Base-by-base conservation (phyloP, 2,888 invertebrate species). In the Cristatella mucedo region DNA sequence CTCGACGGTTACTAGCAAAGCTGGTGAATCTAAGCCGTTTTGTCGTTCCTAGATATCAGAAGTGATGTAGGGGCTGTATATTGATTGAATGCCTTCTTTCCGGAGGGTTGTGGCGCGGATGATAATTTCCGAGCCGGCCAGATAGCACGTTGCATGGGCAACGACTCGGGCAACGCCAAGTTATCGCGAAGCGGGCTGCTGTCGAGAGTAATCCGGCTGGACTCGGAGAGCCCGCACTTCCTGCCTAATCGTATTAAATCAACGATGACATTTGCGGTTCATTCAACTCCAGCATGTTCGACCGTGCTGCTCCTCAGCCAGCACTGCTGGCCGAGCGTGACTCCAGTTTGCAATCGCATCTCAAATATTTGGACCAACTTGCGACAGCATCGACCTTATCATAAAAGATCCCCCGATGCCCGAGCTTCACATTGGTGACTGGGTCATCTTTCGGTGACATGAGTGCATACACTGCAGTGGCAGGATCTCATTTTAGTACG, bases 181-280 rank as follows among this genome's bases (percentile, higher is more conserved):
- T 97, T 47, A 84, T 93, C 63, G 82, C 83, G 47, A 80, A 80
- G 55, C 73, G 81, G 30, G 69, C 70, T 20, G 70, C 76, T 11
- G 50, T 59, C n/a, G n/a, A n/a, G 19, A 46, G 55, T 30, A 56
- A 57, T 43, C 38, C 33, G 21, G 7, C 33, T 3, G 33, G 22
- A 5, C 29, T 37, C 13, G 13, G 21, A 16, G 16, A 29, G 29
- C 29, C n/a, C 13, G n/a, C 34, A 6, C 38, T 34, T 16, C 48
- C 50, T 6, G 52, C 49, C 4, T 59, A 73, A 63, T 91, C 93
- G 91, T 95, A 95, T 68, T 95, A 89, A 71, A 80, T 97, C 57
- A 95, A 95, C 68, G 95, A 97, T 68, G 95, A 97, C 4, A 87
- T 97, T 43, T 97, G 95, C 67, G 93, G 95, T 42, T 89, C 89